phyloP scores from a whole-genome alignment of 2,888 invertebrate genomes.

The Gibbula magus region DNA sequence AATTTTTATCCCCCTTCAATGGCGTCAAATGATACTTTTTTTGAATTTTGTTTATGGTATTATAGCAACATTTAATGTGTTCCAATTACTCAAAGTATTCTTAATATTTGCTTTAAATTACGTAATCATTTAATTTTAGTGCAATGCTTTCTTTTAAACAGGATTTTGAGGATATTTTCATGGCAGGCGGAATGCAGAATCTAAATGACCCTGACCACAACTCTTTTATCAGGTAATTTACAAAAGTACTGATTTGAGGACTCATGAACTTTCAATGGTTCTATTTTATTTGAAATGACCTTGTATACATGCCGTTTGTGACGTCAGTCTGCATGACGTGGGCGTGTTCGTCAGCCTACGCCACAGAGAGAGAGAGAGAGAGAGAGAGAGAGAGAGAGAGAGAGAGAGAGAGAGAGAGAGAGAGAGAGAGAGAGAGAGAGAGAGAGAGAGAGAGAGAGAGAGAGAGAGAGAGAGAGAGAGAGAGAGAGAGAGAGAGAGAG shows the following conservation, averaged over 20 bases:
- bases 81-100: no score
- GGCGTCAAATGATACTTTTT: no score
- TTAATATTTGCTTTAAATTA: not conserved
- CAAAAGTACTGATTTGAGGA: no score
- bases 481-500: not conserved
- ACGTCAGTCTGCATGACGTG: no score
- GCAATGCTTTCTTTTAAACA: slow-evolving; percentile 41
- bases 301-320: no score
- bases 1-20: no score
- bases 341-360: not conserved
- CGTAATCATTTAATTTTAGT: no score
- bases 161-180: slow-evolving; percentile 72
- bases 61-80: no score
- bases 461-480: not conserved
- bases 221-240: slow-evolving; percentile 52
- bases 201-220: slow-evolving; percentile 66
- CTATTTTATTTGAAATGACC: no score
- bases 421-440: not conserved
- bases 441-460: not conserved
- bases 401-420: not conserved
- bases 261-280: no score
- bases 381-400: not conserved
- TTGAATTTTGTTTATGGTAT: no score
- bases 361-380: not conserved
- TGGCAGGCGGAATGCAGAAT: slow-evolving; percentile 69